Base-by-base conservation (phyloP, 1,140 invertebrate species). In the Nephila pilipes region DNA sequence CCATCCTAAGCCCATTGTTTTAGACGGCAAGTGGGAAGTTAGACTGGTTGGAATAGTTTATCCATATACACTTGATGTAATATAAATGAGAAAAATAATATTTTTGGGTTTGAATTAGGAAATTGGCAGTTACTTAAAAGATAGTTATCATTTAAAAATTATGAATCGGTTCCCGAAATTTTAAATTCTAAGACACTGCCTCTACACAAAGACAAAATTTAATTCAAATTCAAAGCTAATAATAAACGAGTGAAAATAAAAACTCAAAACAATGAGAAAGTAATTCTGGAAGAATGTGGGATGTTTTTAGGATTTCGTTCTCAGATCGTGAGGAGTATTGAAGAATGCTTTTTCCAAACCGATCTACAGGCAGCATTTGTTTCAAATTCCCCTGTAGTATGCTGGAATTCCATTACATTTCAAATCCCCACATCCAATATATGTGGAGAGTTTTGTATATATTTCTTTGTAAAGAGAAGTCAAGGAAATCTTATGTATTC, bases 41-140 rank as follows among this genome's bases (percentile, higher is more conserved):
- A 65, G 36, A 75, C 29, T 88, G 20, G 32, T 29, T 8, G 63
- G 75, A 75, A 54, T 88, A 18, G 55, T 88, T 75, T 88, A 88
- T 29, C 87, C 87, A 14, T 65, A 75, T n/a, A n/a, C n/a, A 65
- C 87, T 14, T 88, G 87, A 65, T 65, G 46, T 54, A 88, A 88
- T 88, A 32, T 88, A 14, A 69, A 88, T 54, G 36, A 75, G n/a
- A 22, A 25, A 20, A 88, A 36, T n/a, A 63, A 63, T 38, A 54
- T 46, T 8, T 80, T 46, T 16, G 60, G 57, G 1, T 87, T 63
- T 63, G 85, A 87, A 32, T 14, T 87, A 16, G 63, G 32, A 46
- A 25, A 88, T 69, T 60, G 60, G 12, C 38, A 88, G n/a, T 46
- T 75, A 16, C 12, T 25, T 20, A 75, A 4, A 14, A 63, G n/a